Conservation (phyloP, 2,888 invertebrate species). For the Pilophorus perplexus region DNA sequence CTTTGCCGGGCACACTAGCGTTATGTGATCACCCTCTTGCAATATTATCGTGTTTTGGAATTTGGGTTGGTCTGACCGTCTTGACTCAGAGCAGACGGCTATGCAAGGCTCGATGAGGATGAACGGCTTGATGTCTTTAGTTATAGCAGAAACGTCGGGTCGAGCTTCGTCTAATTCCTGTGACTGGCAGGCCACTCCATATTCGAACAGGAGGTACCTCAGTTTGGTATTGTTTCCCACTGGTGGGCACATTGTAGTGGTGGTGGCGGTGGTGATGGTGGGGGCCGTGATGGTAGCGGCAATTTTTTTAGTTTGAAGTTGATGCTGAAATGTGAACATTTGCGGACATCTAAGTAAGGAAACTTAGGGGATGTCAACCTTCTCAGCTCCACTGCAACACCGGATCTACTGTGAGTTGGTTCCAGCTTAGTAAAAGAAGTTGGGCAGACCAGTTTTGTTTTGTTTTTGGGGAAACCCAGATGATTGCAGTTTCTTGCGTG, state of each 20-base stretch:
- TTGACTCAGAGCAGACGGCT: constrained; percentile 52
- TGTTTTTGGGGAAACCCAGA: too few species aligned
- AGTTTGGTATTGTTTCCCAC: not conserved
- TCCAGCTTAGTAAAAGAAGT: too few species aligned
- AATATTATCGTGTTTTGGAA: constrained; percentile 57
- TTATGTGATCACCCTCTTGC: constrained; percentile 58
- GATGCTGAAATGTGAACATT: too few species aligned
- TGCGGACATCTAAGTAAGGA: too few species aligned
- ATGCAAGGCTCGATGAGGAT: constrained; percentile 53
- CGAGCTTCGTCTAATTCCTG: not conserved
- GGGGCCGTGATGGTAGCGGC: too few species aligned
- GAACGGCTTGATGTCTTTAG: constrained; percentile 53
- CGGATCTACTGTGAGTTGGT: too few species aligned
- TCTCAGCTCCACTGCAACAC: too few species aligned
- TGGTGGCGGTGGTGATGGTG: not conserved
- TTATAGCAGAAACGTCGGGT: not conserved
- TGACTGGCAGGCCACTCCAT: constrained; percentile 4
- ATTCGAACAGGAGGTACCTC: not conserved
- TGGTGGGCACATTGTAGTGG: not conserved
- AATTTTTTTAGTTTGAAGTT: too few species aligned
- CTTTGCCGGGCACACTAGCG: constrained; percentile 60
- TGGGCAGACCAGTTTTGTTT: too few species aligned
- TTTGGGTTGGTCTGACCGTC: constrained; percentile 54
- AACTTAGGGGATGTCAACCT: too few species aligned
- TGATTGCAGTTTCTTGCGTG: too few species aligned